Evolutionary conservation across 2,888 invertebrate species (phyloP).

Genomic region (Brachypalpus laphriformis): DNA sequence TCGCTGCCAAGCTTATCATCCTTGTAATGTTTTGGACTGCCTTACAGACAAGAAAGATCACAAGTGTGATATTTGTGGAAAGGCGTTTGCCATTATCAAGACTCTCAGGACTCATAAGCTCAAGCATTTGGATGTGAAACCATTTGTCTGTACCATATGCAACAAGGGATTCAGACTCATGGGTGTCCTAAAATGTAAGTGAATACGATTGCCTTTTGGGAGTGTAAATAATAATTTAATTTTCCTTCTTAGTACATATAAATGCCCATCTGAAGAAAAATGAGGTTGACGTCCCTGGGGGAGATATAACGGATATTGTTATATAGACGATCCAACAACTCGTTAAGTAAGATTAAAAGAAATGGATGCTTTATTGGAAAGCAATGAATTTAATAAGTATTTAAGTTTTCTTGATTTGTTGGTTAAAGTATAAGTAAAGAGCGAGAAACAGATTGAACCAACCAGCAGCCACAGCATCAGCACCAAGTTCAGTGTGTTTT

Average conservation of each 20-base stretch:
- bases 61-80: conserved; percentile 39
- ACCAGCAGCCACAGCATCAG: too few species aligned
- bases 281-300: neutral
- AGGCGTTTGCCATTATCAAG: conserved; percentile 32
- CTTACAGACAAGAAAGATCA: conserved; percentile 36
- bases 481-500: too few species aligned
- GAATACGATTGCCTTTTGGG: neutral
- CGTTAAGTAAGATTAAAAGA: neutral
- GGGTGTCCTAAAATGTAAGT: conserved; percentile 37
- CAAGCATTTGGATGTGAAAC: conserved; percentile 27
- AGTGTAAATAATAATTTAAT: neutral
- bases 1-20: neutral
- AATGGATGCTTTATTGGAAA: neutral
- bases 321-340: neutral
- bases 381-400: neutral
- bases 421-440: too few species aligned
- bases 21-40: neutral
- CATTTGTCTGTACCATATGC: conserved; percentile 35
- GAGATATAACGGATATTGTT: conserved; percentile 21
- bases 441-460: too few species aligned
- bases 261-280: conserved; percentile 18
- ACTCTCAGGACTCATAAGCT: conserved; percentile 27
- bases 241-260: conserved; percentile 37
- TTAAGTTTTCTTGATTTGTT: neutral
- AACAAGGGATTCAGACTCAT: conserved; percentile 21